phyloP scores from a whole-genome alignment of 1,140 invertebrate genomes.

The Ooceraea biroi region DNA sequence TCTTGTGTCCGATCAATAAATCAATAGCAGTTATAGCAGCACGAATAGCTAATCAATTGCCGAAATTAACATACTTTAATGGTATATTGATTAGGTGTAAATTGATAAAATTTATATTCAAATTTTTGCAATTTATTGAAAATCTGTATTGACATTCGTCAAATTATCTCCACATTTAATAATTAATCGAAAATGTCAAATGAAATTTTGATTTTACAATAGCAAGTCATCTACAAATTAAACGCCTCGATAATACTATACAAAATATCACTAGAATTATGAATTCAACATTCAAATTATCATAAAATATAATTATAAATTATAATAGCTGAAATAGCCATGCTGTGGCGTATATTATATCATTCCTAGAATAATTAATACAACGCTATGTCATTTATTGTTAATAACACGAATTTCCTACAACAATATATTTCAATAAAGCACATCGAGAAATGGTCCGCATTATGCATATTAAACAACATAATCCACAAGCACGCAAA shows the following conservation, averaged over 20 bases:
- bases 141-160: no score
- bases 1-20: background rate
- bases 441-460: no score
- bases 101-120: background rate
- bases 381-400: no score
- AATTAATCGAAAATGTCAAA: background rate
- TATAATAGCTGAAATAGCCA: no score
- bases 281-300: no score
- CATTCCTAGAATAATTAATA: no score
- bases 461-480: background rate
- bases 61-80: background rate
- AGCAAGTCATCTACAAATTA: background rate
- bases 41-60: background rate
- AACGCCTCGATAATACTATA: background rate
- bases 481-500: background rate
- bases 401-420: no score
- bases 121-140: background rate
- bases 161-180: background rate
- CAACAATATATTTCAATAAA: no score
- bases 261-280: background rate
- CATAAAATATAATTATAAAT: no score
- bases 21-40: constrained; percentile 33
- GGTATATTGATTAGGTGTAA: background rate
- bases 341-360: no score
- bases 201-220: background rate